A percentile compares a stretch with the other conserved stretches of the same genome.
Conservation (phyloP, 2,113 vertebrate species). For the Glaucomys volans region DNA sequence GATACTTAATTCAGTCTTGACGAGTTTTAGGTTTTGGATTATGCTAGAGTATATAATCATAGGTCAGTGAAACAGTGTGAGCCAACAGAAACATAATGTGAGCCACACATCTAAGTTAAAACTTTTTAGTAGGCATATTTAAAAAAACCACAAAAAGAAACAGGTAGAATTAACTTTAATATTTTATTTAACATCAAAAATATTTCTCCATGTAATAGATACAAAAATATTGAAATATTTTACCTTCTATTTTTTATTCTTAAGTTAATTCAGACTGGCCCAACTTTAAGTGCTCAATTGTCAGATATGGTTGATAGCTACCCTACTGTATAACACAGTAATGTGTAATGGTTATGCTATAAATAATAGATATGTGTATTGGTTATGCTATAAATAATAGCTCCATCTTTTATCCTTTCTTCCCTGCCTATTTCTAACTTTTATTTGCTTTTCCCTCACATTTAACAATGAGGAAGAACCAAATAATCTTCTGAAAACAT, state of each 20-base stretch:
- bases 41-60: not conserved
- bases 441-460: not conserved
- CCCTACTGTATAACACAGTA: not conserved
- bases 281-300: not conserved
- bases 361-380: not conserved
- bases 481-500: slow-evolving; percentile 36
- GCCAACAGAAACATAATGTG: not conserved
- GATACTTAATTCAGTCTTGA: slow-evolving; percentile 33
- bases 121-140: not conserved
- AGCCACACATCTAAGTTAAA: not conserved
- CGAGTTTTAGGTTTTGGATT: slow-evolving; percentile 30
- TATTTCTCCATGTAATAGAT: not conserved
- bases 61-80: not conserved
- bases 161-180: not conserved
- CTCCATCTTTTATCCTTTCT: not conserved
- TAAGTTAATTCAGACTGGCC: not conserved
- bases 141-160: not conserved
- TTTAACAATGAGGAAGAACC: not conserved
- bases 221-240: not conserved
- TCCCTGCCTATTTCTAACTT: not conserved
- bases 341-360: not conserved
- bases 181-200: slow-evolving; percentile 3
- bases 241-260: not conserved
- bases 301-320: not conserved
- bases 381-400: not conserved